Evolutionary conservation across 2,113 vertebrate genomes (phyloP), one percentile per base, ranked within the genome.

Genomic region (Myotis lucifugus): DNA sequence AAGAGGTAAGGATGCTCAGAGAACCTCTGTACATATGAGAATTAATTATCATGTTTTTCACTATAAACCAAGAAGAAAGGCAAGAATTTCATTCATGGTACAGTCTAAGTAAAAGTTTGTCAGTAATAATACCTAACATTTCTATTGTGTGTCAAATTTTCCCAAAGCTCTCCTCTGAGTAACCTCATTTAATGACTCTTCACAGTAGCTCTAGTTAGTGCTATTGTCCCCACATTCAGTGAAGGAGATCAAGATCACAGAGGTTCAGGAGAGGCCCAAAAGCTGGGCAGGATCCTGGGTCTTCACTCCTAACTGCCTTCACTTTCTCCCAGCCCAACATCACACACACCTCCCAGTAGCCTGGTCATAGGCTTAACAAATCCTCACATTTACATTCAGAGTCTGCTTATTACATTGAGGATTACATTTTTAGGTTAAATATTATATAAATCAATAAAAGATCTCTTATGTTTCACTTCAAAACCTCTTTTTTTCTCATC

Each of bases 381-480:
- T 85, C 46, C 48, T 19, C 64, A 2, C 37, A 82, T 56, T 72
- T 21, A 12, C n/a, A 50, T 91, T 56, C 32, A 92, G 52, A 67
- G 40, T 67, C 27, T 89, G 23, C 76, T 96, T 73, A 52, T 48
- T 32, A 5, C n/a, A 1, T 85, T 93, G 40, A 69, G 10, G n/a
- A 34, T 52, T 73, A 70, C 59, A 89, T 81, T 70, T 93, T 95
- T 81, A 59, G 73, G 29, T 93, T 82, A 91, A 81, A 89, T 8
- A 78, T 46, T 27, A 79, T 77, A 15, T 79, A 76, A 93, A 74
- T 37, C 82, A 40, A 29, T 77, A 94, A 94, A 8, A 12, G 27
- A 19, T 52, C 14, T 40, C 17, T 90, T 37, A 93, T 52, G 12
- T 90, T 48, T 67, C 64, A 52, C 52, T 94, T 90, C 0, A 54